These are phyloP conservation scores for Clepsis dumicolana DNA, from an alignment of 2,888 invertebrate genomes.

Conservation along the genomic window DNA sequence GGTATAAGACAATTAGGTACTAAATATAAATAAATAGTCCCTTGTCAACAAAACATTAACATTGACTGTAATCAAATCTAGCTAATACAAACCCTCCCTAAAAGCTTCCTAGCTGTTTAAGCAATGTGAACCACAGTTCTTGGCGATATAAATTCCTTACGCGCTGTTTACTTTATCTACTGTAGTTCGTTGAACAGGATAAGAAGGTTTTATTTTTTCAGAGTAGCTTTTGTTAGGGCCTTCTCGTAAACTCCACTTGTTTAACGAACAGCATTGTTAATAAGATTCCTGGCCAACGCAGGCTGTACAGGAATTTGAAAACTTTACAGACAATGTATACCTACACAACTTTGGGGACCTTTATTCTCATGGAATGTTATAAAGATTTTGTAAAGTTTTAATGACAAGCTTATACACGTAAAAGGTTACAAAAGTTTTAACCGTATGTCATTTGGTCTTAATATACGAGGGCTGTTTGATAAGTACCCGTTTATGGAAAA, in stretches of 20 bases:
- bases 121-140: neutral
- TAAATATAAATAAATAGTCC: no score
- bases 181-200: conserved; percentile 30
- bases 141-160: neutral
- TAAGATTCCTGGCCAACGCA: conserved; percentile 39
- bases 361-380: conserved; percentile 8
- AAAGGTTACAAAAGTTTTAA: no score
- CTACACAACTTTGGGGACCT: neutral
- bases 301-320: conserved; percentile 31
- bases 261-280: conserved; percentile 44
- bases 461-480: no score
- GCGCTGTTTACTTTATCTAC: conserved; percentile 18
- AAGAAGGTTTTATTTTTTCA: conserved; percentile 41
- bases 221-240: conserved; percentile 31
- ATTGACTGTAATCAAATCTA: no score
- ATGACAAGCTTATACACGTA: neutral
- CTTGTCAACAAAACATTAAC: no score
- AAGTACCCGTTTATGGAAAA: no score
- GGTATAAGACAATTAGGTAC: no score
- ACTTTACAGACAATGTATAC: conserved; percentile 23
- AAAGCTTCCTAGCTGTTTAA: neutral
- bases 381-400: neutral
- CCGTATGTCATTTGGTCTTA: no score
- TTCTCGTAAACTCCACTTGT: conserved; percentile 41
- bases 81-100: no score